Evolutionary conservation across 1,140 invertebrate genomes (phyloP).

Genomic region (Musca domestica): DNA sequence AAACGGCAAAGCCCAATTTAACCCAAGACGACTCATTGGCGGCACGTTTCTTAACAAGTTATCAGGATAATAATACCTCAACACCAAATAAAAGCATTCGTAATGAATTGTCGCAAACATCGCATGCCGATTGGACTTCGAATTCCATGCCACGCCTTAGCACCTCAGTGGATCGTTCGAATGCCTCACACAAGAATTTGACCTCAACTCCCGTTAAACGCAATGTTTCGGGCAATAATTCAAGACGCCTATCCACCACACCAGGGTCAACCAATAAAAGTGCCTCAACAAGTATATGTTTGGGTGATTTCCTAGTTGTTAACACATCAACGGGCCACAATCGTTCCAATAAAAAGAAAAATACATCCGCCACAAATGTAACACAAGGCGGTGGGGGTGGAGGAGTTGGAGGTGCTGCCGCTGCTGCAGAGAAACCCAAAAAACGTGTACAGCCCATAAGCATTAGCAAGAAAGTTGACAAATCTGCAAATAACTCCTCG

Average conservation of each 20-base stretch:
- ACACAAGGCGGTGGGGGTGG: neutral
- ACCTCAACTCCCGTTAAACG: constrained; percentile 22
- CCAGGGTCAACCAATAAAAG: constrained; percentile 8
- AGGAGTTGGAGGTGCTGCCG: neutral
- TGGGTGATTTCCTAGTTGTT: constrained; percentile 40
- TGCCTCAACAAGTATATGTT: constrained; percentile 35
- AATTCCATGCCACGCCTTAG: constrained; percentile 5
- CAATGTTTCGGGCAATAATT: constrained; percentile 12
- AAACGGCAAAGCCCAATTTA: neutral
- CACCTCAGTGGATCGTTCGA: neutral
- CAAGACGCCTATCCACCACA: neutral
- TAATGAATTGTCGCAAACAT: neutral
- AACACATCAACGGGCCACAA: constrained; percentile 8
- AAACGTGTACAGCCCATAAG: constrained; percentile 48
- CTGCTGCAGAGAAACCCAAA: constrained; percentile 34
- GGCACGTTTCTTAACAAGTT: neutral
- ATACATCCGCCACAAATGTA: constrained; percentile 12
- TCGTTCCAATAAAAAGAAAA: constrained; percentile 39
- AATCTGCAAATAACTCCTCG: neutral
- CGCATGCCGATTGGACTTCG: neutral
- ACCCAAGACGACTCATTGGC: neutral
- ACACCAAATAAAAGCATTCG: neutral
- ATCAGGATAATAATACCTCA: neutral
- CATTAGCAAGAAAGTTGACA: constrained; percentile 25
- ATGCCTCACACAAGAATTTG: neutral